Percentiles rank a stretch among this genome's conserved stretches.
Conservation (phyloP, 2,113 vertebrate genomes). For the Synchiropus splendidus region DNA sequence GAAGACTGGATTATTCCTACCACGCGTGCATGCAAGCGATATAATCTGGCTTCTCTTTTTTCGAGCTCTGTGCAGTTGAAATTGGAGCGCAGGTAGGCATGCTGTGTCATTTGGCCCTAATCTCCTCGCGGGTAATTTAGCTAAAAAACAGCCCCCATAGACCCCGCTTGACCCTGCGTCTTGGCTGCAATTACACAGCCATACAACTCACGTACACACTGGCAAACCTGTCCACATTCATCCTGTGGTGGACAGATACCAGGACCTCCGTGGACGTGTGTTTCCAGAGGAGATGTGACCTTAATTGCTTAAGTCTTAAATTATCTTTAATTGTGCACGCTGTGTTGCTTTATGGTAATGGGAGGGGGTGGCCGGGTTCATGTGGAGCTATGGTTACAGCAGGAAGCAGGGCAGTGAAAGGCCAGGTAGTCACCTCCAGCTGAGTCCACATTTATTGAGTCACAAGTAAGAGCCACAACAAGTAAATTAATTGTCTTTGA, state of each 20-base stretch:
- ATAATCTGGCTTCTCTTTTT: conserved; percentile 12
- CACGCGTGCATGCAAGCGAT: conserved; percentile 24
- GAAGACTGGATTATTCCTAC: conserved; percentile 30
- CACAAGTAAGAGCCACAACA: conserved; percentile 1
- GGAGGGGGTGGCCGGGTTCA: conserved; percentile 16
- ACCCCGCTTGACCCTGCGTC: conserved; percentile 57
- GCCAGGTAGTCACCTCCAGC: conserved; percentile 60
- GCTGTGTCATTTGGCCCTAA: conserved; percentile 53
- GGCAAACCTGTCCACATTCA: conserved; percentile 69
- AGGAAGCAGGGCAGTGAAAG: conserved; percentile 52
- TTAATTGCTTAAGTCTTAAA: conserved; percentile 77
- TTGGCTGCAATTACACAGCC: conserved; percentile 49
- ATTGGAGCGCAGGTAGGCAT: conserved; percentile 41
- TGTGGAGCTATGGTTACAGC: conserved; percentile 43
- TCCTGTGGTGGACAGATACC: conserved; percentile 54
- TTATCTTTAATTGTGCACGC: conserved; percentile 72
- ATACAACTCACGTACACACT: conserved; percentile 18
- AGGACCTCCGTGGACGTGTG: conserved; percentile 61
- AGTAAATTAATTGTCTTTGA: too few relatives aligned
- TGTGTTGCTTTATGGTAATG: conserved; percentile 62
- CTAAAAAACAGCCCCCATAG: conserved; percentile 32
- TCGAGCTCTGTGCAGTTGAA: conserved; percentile 28
- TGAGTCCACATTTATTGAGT: conserved; percentile 45
- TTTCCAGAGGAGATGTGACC: conserved; percentile 67
- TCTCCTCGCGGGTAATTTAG: conserved; percentile 51